Evolutionary conservation across 2,113 vertebrate genomes (phyloP), one percentile per base, ranked within the genome.

Genomic region (Bubo bubo): DNA sequence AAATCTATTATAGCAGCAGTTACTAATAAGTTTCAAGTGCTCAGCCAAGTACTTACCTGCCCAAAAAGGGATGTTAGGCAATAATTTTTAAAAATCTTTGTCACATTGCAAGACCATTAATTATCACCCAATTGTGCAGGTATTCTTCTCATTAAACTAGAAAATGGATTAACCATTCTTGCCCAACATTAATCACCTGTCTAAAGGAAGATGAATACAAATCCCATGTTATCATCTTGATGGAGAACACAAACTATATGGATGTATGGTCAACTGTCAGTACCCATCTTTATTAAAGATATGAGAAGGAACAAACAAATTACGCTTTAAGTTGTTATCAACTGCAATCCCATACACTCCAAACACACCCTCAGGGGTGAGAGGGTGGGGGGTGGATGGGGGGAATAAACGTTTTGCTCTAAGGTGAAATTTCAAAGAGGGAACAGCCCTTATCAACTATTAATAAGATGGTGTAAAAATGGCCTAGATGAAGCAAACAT

Each of bases 311-410:
- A 27, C 22, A 59, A 75, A 49, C 6, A 45, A 77, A 12, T 43
- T 70, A 27, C 1, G 23, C 6, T 72, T 62, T 30, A 63, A 67
- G 24, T 13, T 17, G 9, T 32, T 52, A 43, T 24, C 21, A 63
- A 4, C 26, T 19, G 15, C 43, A 45, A 55, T 39, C 16, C 30
- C 15, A 21, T 58, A 17, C 3, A 28, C 34, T 85, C 28, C 43
- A 72, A 8, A 34, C 0, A 3, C 9, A 35, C 5, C 21, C n/a
- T 14, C 4, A 7, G 4, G 24, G 5, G 20, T 7, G 15, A 8
- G 6, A 3, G 20, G 9, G 22, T 9, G 19, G 11, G 15, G 50
- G 24, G 24, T 47, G 56, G 56, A n/a, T 14, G 21, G 21, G 12
- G 2, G 19, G 16, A 43, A 47, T 8, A 28, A 27, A 7, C 17